A percentile compares a stretch with the other conserved stretches of the same genome.
These are phyloP conservation scores for Carassius carassius DNA, from an alignment of 2,113 vertebrate genomes.

Conservation along the genomic window DNA sequence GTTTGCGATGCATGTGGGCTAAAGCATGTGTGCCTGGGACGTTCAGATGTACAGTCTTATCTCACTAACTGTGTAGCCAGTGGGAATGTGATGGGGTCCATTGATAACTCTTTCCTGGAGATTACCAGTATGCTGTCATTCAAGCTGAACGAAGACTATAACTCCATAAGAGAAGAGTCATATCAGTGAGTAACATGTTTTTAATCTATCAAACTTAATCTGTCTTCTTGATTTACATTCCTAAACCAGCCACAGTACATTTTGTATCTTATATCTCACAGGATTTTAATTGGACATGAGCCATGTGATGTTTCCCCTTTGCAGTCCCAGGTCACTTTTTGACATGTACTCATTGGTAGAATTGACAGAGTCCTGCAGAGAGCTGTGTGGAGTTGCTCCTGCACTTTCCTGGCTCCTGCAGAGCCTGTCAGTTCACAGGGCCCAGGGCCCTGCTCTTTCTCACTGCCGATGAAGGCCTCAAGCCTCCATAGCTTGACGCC, in stretches of 20 bases:
- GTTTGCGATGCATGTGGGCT: conserved; percentile 20
- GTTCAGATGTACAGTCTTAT: conserved; percentile 37
- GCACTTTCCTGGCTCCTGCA: conserved; percentile 12
- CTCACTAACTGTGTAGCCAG: conserved; percentile 59
- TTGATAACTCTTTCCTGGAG: conserved; percentile 67
- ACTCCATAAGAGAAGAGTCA: neutral
- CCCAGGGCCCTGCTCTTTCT: conserved; percentile 31
- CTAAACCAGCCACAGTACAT: neutral
- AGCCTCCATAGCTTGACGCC: conserved; percentile 17
- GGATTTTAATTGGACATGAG: conserved; percentile 1
- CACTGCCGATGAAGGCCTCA: conserved; percentile 1
- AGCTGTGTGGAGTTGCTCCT: conserved; percentile 3
- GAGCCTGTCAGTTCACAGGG: conserved; percentile 31
- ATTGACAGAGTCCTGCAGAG: conserved; percentile 31
- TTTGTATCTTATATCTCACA: neutral
- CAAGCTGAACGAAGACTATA: neutral
- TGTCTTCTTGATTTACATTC: neutral
- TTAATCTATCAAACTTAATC: neutral
- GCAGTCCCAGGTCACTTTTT: conserved; percentile 18
- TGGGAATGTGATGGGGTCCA: conserved; percentile 41
- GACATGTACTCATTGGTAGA: neutral
- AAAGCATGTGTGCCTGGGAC: conserved; percentile 7
- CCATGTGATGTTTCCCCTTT: neutral
- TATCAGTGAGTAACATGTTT: neutral
- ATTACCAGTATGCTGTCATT: conserved; percentile 25